Conservation (phyloP, 2,113 vertebrate species). For the Mugil cephalus region DNA sequence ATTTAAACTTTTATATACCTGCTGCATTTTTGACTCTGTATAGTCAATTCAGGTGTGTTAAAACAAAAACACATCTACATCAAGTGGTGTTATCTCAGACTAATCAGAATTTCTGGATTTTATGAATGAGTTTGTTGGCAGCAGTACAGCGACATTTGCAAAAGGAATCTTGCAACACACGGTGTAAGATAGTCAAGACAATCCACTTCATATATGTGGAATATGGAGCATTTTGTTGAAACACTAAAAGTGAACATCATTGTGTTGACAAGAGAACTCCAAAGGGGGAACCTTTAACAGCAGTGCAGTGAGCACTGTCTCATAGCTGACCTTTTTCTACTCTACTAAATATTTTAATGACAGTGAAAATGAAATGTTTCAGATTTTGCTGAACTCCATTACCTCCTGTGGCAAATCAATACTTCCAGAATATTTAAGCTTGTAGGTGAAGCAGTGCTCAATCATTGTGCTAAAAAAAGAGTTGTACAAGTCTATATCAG, state of each 20-base stretch:
- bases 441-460: slow-evolving; percentile 21
- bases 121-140: background rate
- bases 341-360: background rate
- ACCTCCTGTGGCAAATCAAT: background rate
- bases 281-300: background rate
- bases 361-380: background rate
- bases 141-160: too few species aligned
- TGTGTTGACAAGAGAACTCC: background rate
- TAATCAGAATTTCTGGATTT: slow-evolving; percentile 13
- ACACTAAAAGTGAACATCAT: slow-evolving; percentile 8
- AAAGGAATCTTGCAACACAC: too few species aligned
- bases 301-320: background rate
- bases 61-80: slow-evolving; percentile 5
- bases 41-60: slow-evolving; percentile 12
- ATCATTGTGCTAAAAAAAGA: background rate
- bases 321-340: background rate
- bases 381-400: background rate
- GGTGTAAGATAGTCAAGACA: too few species aligned
- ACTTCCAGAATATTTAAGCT: slow-evolving; percentile 8
- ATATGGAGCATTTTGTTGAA: background rate
- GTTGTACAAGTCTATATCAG: background rate
- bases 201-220: background rate
- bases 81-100: background rate
- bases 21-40: background rate
- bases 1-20: slow-evolving; percentile 4